phyloP scores from a whole-genome alignment of 2,888 invertebrate genomes.

The Sphaerophoria taeniata region DNA sequence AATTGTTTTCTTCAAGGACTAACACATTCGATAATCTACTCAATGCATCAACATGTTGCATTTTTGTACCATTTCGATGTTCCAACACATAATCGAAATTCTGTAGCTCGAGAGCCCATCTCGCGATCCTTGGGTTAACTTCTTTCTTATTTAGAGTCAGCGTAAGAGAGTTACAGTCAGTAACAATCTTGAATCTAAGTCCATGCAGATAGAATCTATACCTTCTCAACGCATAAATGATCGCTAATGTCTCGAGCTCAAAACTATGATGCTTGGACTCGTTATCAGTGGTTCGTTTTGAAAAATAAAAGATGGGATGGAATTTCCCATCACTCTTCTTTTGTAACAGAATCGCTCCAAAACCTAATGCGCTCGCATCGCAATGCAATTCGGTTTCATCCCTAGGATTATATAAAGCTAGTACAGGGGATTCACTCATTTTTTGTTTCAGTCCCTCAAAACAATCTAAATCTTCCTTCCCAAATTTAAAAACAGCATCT shows the following conservation, averaged over 20 bases:
- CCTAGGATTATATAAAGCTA: slow-evolving; percentile 18
- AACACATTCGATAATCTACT: slow-evolving; percentile 43
- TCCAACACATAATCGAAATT: slow-evolving; percentile 70
- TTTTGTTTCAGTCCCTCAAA: slow-evolving; percentile 37
- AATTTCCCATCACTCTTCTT: not conserved
- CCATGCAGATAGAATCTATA: slow-evolving; percentile 1
- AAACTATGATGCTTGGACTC: slow-evolving; percentile 55
- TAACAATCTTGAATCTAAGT: slow-evolving; percentile 49
- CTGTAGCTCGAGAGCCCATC: slow-evolving; percentile 73
- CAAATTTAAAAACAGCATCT: slow-evolving; percentile 29
- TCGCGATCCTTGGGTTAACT: slow-evolving; percentile 72
- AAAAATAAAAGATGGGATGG: slow-evolving; percentile 39
- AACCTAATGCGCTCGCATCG: slow-evolving; percentile 30
- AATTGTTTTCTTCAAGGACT: slow-evolving; percentile 36
- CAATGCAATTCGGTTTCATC: slow-evolving; percentile 30
- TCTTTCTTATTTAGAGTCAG: slow-evolving; percentile 69
- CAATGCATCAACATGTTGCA: slow-evolving; percentile 52
- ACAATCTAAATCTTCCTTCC: slow-evolving; percentile 15
- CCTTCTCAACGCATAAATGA: slow-evolving; percentile 15
- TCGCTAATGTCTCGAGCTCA: slow-evolving; percentile 16
- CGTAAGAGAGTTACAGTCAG: slow-evolving; percentile 44
- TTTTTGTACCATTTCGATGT: slow-evolving; percentile 65
- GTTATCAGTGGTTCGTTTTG: slow-evolving; percentile 31
- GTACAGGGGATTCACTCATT: slow-evolving; percentile 22
- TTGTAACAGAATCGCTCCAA: slow-evolving; percentile 20